Evolutionary conservation across 2,888 invertebrate genomes (phyloP).

Genomic region (Physocephala rufipes): DNA sequence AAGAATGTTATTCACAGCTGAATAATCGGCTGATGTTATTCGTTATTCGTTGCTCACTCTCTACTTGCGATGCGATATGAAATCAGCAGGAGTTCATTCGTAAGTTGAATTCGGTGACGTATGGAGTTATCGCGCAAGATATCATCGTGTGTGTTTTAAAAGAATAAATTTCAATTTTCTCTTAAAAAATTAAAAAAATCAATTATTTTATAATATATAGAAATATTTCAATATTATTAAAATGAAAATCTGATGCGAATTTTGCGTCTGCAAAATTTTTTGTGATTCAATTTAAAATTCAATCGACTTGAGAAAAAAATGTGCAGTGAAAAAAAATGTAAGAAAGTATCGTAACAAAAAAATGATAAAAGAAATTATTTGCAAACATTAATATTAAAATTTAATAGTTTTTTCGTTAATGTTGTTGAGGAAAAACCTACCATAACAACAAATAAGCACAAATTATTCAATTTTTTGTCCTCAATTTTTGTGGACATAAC

Average conservation of each 20-base stretch:
- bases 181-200: background rate
- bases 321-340: background rate
- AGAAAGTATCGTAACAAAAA: too few species aligned
- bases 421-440: too few species aligned
- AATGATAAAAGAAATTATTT: too few species aligned
- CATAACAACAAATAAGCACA: too few species aligned
- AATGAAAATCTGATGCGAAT: background rate
- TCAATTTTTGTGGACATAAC: conserved; percentile 16
- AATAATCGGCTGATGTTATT: too few species aligned
- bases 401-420: too few species aligned
- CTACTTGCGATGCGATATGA: conserved; percentile 7
- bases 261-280: too few species aligned
- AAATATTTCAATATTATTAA: background rate
- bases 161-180: background rate
- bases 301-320: conserved; percentile 13
- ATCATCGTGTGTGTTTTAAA: background rate
- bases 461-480: too few species aligned
- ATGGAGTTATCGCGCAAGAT: background rate
- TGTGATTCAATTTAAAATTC: background rate
- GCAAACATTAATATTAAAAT: too few species aligned
- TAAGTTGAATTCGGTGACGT: conserved; percentile 16
- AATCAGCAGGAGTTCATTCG: conserved; percentile 21
- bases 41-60: background rate
- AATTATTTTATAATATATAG: too few species aligned
- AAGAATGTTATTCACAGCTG: too few species aligned